Percentiles rank a stretch among this genome's conserved stretches.
phyloP scores from a whole-genome alignment of 2,797 vertebrate species.

The Menidia menidia region DNA sequence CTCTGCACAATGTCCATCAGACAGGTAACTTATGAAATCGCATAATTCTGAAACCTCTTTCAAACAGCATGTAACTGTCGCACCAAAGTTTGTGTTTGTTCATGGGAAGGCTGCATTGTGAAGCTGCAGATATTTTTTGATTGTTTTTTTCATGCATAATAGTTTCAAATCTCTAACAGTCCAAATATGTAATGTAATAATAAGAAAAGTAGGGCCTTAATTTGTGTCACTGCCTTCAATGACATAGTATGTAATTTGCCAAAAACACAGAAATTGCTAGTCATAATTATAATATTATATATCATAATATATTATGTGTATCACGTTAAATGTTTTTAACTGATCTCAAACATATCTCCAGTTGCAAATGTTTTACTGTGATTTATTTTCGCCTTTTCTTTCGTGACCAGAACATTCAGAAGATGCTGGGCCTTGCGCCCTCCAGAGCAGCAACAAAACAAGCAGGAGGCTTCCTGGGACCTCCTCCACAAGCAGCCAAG shows the following conservation, averaged over 20 bases:
- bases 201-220: too few species aligned
- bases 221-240: too few species aligned
- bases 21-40: constrained; percentile 83
- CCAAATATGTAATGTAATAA: too few species aligned
- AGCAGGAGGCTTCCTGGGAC: constrained; percentile 96
- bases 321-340: background rate
- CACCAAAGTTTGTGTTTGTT: background rate
- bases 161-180: too few species aligned
- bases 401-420: constrained; percentile 94
- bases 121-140: too few species aligned
- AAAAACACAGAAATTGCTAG: too few species aligned
- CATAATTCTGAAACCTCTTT: background rate
- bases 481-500: constrained; percentile 95
- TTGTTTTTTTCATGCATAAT: too few species aligned
- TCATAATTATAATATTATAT: too few species aligned
- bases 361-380: background rate
- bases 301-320: too few species aligned
- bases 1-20: constrained; percentile 99
- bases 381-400: background rate
- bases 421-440: constrained; percentile 96
- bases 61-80: background rate
- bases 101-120: too few species aligned
- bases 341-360: too few species aligned
- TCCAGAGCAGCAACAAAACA: constrained; percentile 98
- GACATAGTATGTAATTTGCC: too few species aligned